Percentiles rank a stretch among this genome's conserved stretches.
Conservation (phyloP, 1,140 invertebrate genomes). For the Bombyx mandarina region DNA sequence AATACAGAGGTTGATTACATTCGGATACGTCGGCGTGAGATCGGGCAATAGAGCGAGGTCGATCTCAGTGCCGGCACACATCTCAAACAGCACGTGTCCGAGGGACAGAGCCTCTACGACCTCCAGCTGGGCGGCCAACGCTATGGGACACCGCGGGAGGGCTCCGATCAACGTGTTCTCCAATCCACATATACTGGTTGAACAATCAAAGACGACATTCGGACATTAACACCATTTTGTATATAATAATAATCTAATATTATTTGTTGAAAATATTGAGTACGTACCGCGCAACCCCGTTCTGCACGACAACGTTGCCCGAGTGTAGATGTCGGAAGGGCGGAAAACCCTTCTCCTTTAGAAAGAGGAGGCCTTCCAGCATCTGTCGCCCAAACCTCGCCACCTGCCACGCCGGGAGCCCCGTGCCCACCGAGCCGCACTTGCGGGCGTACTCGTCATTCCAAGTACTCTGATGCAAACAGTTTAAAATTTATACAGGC, state of each 20-base stretch:
- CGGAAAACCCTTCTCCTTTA: slow-evolving; percentile 90
- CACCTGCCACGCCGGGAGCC: slow-evolving; percentile 82
- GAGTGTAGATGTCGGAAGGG: slow-evolving; percentile 89
- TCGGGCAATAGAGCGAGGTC: slow-evolving; percentile 79
- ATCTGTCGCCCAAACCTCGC: slow-evolving; percentile 90
- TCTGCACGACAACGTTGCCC: slow-evolving; percentile 92
- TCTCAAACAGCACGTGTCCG: slow-evolving; percentile 89
- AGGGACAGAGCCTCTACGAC: slow-evolving; percentile 84
- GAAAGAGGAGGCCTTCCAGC: slow-evolving; percentile 87
- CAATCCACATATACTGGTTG: slow-evolving; percentile 79
- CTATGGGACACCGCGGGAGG: slow-evolving; percentile 71
- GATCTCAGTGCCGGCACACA: slow-evolving; percentile 89
- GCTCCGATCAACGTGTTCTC: slow-evolving; percentile 89
- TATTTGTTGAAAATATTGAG: neutral
- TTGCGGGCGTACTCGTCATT: slow-evolving; percentile 59
- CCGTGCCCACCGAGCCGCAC: slow-evolving; percentile 53
- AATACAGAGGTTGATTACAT: slow-evolving; percentile 63
- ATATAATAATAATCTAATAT: neutral
- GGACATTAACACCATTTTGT: neutral
- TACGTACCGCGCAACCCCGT: slow-evolving; percentile 82
- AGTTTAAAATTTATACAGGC: too few species aligned
- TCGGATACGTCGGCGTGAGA: slow-evolving; percentile 81
- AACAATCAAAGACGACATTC: slow-evolving; percentile 1
- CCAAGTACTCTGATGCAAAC: slow-evolving; percentile 51
- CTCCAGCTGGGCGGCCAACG: slow-evolving; percentile 52